Percentiles rank a stretch among this genome's conserved stretches.
These are phyloP conservation scores for Gryllus longicercus DNA, from an alignment of 2,888 invertebrate species.

Conservation along the genomic window DNA sequence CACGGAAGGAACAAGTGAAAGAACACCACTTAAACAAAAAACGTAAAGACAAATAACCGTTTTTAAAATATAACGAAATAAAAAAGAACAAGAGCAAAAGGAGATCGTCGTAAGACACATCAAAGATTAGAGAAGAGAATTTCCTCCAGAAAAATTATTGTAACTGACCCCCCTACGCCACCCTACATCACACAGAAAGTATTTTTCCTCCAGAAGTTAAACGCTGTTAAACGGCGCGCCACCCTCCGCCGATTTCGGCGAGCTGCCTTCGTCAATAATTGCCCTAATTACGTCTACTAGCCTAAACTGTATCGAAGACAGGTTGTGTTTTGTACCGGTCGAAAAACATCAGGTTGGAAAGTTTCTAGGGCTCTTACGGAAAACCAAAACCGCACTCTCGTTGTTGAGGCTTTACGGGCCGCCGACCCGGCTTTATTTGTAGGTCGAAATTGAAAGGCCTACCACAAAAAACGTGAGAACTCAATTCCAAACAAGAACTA, in stretches of 20 bases:
- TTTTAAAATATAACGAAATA: too few species aligned
- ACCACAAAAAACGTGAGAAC: slow-evolving; percentile 3
- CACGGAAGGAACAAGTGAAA: too few species aligned
- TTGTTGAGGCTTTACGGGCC: neutral
- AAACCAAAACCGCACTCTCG: neutral
- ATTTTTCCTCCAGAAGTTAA: neutral
- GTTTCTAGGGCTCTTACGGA: neutral
- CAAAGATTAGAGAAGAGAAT: too few species aligned
- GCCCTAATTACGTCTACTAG: neutral
- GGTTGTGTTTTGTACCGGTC: neutral
- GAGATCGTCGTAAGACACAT: too few species aligned
- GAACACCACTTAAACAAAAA: too few species aligned
- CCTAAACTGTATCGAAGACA: neutral
- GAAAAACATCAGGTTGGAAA: neutral
- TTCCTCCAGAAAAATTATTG: too few species aligned
- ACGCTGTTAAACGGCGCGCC: neutral
- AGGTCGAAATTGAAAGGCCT: neutral
- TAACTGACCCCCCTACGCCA: too few species aligned
- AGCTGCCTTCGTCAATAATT: neutral
- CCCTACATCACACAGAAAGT: too few species aligned
- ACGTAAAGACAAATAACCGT: too few species aligned
- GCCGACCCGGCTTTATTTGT: neutral
- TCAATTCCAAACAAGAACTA: neutral
- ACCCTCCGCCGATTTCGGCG: neutral
- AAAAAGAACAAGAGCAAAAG: too few species aligned